Evolutionary conservation across 2,113 vertebrate species (phyloP).

Genomic region (Quiscalus mexicanus): DNA sequence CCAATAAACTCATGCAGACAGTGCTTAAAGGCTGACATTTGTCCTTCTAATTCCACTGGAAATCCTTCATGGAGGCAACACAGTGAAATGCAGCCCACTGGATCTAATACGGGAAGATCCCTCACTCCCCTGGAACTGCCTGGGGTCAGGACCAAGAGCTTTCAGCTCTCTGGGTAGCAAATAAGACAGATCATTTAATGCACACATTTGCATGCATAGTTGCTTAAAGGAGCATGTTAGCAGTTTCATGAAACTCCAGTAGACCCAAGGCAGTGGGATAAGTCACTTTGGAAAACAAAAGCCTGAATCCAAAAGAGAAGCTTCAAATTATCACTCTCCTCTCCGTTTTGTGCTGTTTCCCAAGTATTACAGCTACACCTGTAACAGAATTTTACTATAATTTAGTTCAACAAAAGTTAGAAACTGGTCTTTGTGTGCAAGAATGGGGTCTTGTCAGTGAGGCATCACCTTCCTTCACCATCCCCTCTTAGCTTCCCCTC

Average conservation of each 20-base stretch:
- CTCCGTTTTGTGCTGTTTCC: neutral
- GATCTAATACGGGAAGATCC: neutral
- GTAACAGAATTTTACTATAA: neutral
- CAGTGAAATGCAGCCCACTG: neutral
- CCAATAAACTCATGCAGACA: fast-evolving
- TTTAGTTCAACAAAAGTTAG: neutral
- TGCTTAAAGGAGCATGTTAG: fast-evolving
- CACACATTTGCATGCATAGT: neutral
- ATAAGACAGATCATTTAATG: neutral
- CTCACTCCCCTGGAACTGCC: fast-evolving
- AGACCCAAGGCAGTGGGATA: neutral
- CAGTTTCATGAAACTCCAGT: neutral
- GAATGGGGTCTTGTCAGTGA: neutral
- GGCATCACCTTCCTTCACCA: no score
- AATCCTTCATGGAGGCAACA: neutral
- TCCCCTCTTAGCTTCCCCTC: neutral
- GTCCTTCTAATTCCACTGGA: neutral
- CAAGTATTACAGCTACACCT: neutral
- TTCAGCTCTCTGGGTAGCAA: neutral
- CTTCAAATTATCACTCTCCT: neutral
- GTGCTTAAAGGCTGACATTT: neutral
- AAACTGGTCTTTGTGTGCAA: neutral
- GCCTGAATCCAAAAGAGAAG: neutral
- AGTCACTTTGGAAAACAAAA: neutral
- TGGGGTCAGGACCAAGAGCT: neutral